Conservation (phyloP, 2,888 invertebrate species). For the Fissipunctia ypsillon region DNA sequence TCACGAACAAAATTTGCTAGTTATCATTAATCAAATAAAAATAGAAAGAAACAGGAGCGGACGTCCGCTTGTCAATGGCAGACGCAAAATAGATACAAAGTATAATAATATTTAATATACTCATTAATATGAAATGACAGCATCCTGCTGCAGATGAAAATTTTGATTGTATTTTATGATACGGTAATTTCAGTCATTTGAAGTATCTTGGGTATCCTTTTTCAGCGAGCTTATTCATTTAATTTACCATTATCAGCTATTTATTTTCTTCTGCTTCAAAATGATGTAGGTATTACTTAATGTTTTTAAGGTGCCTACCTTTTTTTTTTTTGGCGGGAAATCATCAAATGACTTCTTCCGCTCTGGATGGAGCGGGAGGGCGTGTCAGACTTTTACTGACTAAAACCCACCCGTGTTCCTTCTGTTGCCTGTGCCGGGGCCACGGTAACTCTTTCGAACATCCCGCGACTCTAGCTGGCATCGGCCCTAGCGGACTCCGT, state of each 20-base stretch:
- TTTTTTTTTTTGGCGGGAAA: too few species aligned
- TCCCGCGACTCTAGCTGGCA: too few species aligned
- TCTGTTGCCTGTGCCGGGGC: too few species aligned
- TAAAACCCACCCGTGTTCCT: too few species aligned
- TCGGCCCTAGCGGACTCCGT: too few species aligned
- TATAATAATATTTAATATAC: conserved; percentile 27
- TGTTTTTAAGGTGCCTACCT: too few species aligned
- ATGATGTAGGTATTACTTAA: too few species aligned
- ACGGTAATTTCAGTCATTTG: background rate
- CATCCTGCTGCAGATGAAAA: conserved; percentile 19
- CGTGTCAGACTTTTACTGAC: too few species aligned
- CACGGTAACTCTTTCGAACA: too few species aligned
- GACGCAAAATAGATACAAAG: conserved; percentile 14
- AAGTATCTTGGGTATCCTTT: background rate
- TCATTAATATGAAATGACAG: conserved; percentile 41
- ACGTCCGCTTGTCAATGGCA: conserved; percentile 52
- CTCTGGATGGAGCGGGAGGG: too few species aligned
- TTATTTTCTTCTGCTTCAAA: background rate
- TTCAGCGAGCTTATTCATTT: background rate
- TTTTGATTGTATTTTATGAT: background rate
- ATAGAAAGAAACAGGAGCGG: conserved; percentile 48
- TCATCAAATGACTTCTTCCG: too few species aligned
- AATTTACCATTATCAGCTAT: background rate
- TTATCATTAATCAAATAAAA: conserved; percentile 46
- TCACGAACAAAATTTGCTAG: conserved; percentile 8